Percentiles rank a stretch among this genome's conserved stretches.
These are phyloP conservation scores for Porites cylindrica DNA, from an alignment of 92 coral and sea anemone genomes.

Conservation along the genomic window DNA sequence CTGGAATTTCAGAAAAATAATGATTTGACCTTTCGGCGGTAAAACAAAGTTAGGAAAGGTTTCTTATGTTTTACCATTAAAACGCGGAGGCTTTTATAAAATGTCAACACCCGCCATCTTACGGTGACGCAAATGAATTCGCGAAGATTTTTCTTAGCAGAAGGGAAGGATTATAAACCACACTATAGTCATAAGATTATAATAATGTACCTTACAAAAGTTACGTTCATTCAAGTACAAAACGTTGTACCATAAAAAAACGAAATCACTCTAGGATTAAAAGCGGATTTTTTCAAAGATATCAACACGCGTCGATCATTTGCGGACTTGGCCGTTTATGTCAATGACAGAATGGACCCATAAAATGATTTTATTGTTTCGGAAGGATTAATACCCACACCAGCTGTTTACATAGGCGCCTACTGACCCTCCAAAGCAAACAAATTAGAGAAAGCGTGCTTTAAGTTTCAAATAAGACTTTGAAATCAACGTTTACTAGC, in stretches of 20 bases:
- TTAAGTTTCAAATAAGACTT: neutral
- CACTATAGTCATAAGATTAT: neutral
- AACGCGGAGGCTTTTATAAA: neutral
- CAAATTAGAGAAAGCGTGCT: slow-evolving; percentile 4
- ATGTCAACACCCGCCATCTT: neutral
- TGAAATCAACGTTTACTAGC: neutral
- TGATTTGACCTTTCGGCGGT: slow-evolving; percentile 14
- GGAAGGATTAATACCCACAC: slow-evolving; percentile 48
- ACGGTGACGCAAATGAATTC: neutral
- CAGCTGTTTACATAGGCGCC: slow-evolving; percentile 41
- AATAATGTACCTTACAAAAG: slow-evolving; percentile 2
- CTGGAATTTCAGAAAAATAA: slow-evolving; percentile 10
- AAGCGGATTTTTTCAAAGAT: slow-evolving; percentile 3
- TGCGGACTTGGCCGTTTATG: neutral
- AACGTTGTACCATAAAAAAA: neutral
- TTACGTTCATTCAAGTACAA: neutral
- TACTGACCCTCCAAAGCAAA: slow-evolving; percentile 35
- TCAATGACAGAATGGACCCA: slow-evolving; percentile 46
- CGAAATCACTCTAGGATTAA: neutral
- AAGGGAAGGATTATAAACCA: slow-evolving; percentile 23
- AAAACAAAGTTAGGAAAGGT: neutral
- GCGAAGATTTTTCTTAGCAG: neutral
- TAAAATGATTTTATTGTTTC: slow-evolving; percentile 29
- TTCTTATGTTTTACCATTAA: neutral
- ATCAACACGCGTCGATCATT: slow-evolving; percentile 1